Base-by-base conservation (phyloP, 2,113 vertebrate genomes). In the Nesogale talazaci region DNA sequence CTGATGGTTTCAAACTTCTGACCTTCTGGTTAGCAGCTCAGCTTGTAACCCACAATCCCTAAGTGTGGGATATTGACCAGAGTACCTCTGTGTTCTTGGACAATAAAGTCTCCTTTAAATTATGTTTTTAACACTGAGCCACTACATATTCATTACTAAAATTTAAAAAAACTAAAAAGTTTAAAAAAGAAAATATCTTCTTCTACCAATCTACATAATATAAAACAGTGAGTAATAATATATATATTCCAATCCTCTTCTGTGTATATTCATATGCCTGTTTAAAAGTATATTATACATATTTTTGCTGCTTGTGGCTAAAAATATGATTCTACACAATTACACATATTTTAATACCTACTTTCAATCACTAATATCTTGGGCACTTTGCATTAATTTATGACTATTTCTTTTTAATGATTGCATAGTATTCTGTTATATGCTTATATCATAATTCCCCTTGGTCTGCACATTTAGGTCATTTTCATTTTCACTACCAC, bases 261-360 rank as follows among this genome's bases (percentile, higher is more conserved):
- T 86, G 79, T 31, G 19, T 22, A 56, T 89, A 81, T 52, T 77
- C 74, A 86, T 23, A 88, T 74, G 6, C 56, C 23, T 91, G 23
- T 70, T 56, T n/a, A 40, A 0, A 65, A n/a, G 14, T 15, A 0
- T 34, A 0, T 1, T 29, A 46, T 12, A 82, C 2, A 63, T 17
- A 14, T 67, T 65, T 83, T 46, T 67, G n/a, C 76, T 19, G 12
- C 29, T 52, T 52, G 46, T 52, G 46, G 10, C 9, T 52, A 52
- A 57, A 94, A 86, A 70, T 31, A 46, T 10, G 29, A 89, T 69
- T 78, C 56, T 78, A 67, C 12, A 84, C n/a, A 89, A 92, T 69
- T 87, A 87, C 8, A 52, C 9, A 52, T 52, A 52, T 52, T 52
- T 2, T 52, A 52, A 52, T 52, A 52, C 14, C 46, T 52, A 52